A percentile compares a stretch with the other conserved stretches of the same genome.
Evolutionary conservation across 2,888 invertebrate species (phyloP).

Genomic region (Brachypterus glaber): DNA sequence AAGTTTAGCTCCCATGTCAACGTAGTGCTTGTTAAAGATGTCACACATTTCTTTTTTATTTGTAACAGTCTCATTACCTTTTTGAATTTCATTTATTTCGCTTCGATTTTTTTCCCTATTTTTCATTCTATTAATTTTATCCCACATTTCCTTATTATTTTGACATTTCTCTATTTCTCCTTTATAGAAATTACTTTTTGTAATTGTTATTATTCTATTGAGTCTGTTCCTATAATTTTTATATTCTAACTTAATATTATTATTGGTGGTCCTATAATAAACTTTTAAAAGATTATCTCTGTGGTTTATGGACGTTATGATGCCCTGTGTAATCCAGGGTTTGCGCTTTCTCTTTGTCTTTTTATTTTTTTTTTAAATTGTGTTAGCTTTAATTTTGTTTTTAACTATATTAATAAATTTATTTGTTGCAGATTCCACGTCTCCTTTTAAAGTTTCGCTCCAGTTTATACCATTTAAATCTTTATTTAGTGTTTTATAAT

Average conservation of each 20-base stretch:
- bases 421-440: too few species aligned
- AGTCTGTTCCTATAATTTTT: not conserved
- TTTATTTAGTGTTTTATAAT: too few species aligned
- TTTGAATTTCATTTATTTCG: not conserved
- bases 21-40: not conserved
- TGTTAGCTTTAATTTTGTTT: not conserved
- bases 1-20: not conserved
- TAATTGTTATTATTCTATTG: not conserved
- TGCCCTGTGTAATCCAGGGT: not conserved
- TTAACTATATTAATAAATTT: too few species aligned
- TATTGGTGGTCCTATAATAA: not conserved
- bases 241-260: not conserved
- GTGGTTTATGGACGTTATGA: not conserved
- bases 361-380: not conserved
- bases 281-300: not conserved
- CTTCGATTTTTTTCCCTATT: not conserved
- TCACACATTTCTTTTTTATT: not conserved
- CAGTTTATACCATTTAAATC: too few species aligned
- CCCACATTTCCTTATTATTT: not conserved
- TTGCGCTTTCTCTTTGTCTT: not conserved
- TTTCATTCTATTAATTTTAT: not conserved
- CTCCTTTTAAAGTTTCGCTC: too few species aligned
- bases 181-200: not conserved
- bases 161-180: not conserved
- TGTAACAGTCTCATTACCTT: not conserved